These are phyloP conservation scores for Tipula helvola DNA, from an alignment of 2,888 invertebrate species.

Conservation along the genomic window DNA sequence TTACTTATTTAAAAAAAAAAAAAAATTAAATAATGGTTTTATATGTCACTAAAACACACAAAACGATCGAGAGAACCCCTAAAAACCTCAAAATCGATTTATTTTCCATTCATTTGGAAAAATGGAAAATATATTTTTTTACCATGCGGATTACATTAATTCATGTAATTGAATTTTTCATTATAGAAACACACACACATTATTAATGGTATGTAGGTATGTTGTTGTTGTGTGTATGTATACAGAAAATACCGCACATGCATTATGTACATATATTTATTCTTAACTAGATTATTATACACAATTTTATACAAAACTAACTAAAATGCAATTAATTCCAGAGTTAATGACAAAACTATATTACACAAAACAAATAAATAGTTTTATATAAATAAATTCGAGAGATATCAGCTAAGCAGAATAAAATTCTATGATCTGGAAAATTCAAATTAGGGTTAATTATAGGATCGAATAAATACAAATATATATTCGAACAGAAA, in stretches of 20 bases:
- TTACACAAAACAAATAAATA: not conserved
- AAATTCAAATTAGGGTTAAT: not conserved
- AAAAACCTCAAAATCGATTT: not conserved
- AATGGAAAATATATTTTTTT: not conserved
- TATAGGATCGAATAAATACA: not conserved
- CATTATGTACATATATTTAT: not conserved
- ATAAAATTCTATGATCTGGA: not conserved
- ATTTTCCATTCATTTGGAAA: not conserved
- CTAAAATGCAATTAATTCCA: not conserved
- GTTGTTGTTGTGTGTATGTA: not conserved
- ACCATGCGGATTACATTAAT: not conserved
- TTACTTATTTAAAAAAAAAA: not conserved
- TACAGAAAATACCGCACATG: not conserved
- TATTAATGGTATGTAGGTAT: not conserved
- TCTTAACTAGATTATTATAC: not conserved
- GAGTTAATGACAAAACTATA: not conserved
- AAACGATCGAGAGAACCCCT: not conserved
- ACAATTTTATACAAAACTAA: not conserved
- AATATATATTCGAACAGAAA: not conserved
- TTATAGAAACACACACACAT: not conserved
- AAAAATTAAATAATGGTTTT: not conserved
- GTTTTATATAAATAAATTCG: not conserved
- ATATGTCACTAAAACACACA: conserved; percentile 4
- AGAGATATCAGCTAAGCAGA: not conserved
- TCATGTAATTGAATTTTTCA: not conserved